Conservation (phyloP, 2,888 invertebrate species). For the Bibio marci region DNA sequence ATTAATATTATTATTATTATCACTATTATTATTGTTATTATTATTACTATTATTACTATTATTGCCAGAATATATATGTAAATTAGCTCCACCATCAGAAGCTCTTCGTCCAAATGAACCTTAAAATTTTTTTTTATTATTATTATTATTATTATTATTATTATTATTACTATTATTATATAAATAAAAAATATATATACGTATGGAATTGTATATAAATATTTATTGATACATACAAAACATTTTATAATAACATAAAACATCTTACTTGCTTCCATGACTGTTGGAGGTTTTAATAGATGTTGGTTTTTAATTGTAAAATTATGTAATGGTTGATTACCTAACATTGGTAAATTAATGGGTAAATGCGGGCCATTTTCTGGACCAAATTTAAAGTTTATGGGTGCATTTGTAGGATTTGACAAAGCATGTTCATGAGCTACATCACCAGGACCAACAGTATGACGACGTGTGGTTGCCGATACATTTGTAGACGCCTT, state of each 20-base stretch:
- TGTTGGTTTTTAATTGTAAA: constrained; percentile 87
- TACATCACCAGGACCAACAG: constrained; percentile 84
- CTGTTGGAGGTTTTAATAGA: constrained; percentile 80
- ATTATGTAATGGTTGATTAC: constrained; percentile 67
- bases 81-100: constrained; percentile 90
- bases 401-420: constrained; percentile 24
- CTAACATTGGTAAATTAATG: constrained; percentile 64
- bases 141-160: too few relatives aligned
- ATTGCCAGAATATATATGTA: constrained; percentile 43
- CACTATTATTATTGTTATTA: neutral
- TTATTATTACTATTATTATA: neutral
- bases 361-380: constrained; percentile 49
- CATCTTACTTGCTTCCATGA: constrained; percentile 60
- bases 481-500: constrained; percentile 1
- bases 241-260: neutral
- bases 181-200: constrained; percentile 3
- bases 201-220: neutral
- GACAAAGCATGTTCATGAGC: constrained; percentile 62
- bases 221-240: neutral
- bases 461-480: constrained; percentile 56
- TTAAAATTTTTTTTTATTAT: too few relatives aligned
- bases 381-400: constrained; percentile 24
- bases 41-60: neutral
- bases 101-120: constrained; percentile 79
- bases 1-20: constrained; percentile 1